phyloP scores from a whole-genome alignment of 2,113 vertebrate genomes.

The Sylvietta virens region DNA sequence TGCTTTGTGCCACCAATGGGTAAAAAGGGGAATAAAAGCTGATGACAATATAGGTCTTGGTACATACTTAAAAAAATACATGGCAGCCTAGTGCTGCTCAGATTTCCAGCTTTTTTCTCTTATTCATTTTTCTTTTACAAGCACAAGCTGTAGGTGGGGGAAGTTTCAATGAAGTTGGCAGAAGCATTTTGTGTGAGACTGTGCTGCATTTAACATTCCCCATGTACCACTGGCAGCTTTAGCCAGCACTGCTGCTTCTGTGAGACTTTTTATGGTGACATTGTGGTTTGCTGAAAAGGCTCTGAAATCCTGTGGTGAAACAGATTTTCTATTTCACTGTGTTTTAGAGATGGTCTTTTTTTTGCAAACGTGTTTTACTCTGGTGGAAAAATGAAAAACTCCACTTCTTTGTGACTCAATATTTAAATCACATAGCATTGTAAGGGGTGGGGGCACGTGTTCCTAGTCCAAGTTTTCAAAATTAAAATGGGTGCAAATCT shows the following conservation, averaged over 20 bases:
- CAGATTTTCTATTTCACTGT: neutral
- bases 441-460: neutral
- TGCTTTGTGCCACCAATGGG: neutral
- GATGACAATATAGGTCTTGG: neutral
- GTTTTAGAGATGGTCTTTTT: neutral
- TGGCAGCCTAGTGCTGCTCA: neutral
- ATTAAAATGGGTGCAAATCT: neutral
- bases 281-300: neutral
- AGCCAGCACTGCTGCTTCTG: neutral
- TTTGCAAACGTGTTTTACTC: neutral
- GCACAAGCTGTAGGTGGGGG: neutral
- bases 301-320: neutral
- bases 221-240: accelerated
- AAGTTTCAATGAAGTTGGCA: neutral
- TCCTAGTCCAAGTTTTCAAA: neutral
- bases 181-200: neutral
- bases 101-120: neutral
- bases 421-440: neutral
- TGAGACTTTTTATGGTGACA: neutral
- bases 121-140: neutral
- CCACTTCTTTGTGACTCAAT: neutral
- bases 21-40: neutral
- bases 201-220: neutral
- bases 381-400: neutral
- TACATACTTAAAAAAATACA: neutral